These are phyloP conservation scores for Ditylenchus dipsaci DNA, from an alignment of 1,140 invertebrate species.

Conservation along the genomic window DNA sequence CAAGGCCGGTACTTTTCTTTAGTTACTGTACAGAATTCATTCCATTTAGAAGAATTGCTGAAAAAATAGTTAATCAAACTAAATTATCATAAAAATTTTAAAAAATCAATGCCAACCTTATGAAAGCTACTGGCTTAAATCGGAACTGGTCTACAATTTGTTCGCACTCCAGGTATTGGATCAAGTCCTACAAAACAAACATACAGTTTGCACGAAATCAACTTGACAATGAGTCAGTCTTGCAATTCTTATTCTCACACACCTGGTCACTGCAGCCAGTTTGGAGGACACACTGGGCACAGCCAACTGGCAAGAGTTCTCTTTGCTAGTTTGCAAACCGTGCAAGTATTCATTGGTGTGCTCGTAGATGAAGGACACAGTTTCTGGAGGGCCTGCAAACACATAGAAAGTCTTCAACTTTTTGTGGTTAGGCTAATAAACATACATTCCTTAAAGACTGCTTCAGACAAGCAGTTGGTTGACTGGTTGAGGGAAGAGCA, in stretches of 20 bases:
- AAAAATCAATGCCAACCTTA: slow-evolving; percentile 37
- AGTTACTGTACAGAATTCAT: slow-evolving; percentile 43
- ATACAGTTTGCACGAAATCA: not conserved
- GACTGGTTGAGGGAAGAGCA: slow-evolving; percentile 10
- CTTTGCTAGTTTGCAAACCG: not conserved
- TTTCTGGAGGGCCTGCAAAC: slow-evolving; percentile 28
- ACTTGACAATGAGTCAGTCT: too few relatives aligned
- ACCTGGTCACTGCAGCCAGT: slow-evolving; percentile 49
- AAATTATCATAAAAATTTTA: slow-evolving; percentile 8
- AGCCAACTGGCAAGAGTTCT: slow-evolving; percentile 21
- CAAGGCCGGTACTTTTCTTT: slow-evolving; percentile 42
- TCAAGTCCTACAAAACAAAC: slow-evolving; percentile 1
- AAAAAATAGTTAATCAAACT: slow-evolving; percentile 10
- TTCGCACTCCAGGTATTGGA: slow-evolving; percentile 49
- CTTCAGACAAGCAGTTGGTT: not conserved
- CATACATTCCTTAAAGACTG: slow-evolving; percentile 13
- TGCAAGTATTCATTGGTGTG: slow-evolving; percentile 44
- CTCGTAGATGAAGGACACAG: slow-evolving; percentile 42
- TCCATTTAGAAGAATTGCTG: slow-evolving; percentile 45
- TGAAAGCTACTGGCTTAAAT: slow-evolving; percentile 45
- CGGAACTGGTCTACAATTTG: slow-evolving; percentile 43
- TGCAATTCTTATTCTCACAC: too few relatives aligned
- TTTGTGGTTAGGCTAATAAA: too few relatives aligned
- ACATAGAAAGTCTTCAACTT: too few relatives aligned
- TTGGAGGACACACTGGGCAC: slow-evolving; percentile 40